A percentile compares a stretch with the other conserved stretches of the same genome.
Conservation (phyloP, 2,888 invertebrate species). For the Coleophora flavipennella region DNA sequence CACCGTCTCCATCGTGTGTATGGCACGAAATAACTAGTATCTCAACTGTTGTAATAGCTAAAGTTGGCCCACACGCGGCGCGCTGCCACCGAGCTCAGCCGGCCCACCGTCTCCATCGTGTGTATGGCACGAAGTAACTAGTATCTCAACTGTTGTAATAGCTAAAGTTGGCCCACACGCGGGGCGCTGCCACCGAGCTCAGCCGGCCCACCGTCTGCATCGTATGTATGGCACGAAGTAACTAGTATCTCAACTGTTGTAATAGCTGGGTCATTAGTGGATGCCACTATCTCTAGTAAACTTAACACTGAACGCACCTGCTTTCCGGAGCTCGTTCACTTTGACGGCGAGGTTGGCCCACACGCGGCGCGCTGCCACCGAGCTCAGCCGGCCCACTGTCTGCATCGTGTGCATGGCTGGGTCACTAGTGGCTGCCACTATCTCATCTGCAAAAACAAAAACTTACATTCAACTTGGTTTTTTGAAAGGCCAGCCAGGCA, state of each 20-base stretch:
- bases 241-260: no score
- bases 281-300: background rate
- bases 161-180: constrained; percentile 77
- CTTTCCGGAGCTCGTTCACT: constrained; percentile 60
- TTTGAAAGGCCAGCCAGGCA: no score
- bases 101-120: constrained; percentile 80
- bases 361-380: constrained; percentile 79
- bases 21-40: no score
- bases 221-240: constrained; percentile 79
- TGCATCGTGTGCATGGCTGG: constrained; percentile 80
- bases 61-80: no score
- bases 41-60: no score
- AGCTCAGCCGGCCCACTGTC: constrained; percentile 80
- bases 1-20: no score
- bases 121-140: no score
- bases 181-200: constrained; percentile 79
- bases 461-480: no score
- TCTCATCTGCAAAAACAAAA: constrained; percentile 56
- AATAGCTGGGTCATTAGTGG: background rate
- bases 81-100: constrained; percentile 81
- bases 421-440: constrained; percentile 73
- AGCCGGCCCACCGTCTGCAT: constrained; percentile 81
- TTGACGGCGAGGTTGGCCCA: constrained; percentile 77
- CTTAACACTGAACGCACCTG: constrained; percentile 29
- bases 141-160: no score